phyloP scores from a whole-genome alignment of 2,797 vertebrate genomes.

The Pelodytes ibericus region DNA sequence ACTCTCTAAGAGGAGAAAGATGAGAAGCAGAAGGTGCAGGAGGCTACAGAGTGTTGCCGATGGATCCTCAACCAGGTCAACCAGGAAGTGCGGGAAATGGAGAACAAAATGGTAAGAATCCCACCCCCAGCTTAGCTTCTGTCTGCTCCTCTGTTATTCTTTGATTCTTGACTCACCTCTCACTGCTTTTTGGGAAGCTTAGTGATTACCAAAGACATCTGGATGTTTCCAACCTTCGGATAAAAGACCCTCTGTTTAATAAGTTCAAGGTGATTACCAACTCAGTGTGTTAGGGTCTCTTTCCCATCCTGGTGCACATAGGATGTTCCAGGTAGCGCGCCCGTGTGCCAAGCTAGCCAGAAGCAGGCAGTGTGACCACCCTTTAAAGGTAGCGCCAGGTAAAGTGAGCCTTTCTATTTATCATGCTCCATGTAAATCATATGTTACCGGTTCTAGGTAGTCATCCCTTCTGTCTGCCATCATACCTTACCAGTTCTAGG shows the following conservation, averaged over 20 bases:
- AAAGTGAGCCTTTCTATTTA: no score
- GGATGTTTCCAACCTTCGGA: constrained; percentile 86
- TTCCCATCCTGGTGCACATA: not conserved
- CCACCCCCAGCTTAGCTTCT: not conserved
- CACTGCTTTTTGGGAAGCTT: constrained; percentile 66
- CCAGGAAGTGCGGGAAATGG: constrained; percentile 85
- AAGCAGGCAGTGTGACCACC: no score
- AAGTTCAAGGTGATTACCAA: constrained; percentile 81
- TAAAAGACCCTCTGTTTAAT: constrained; percentile 79
- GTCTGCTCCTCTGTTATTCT: not conserved
- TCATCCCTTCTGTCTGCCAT: not conserved
- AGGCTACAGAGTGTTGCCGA: constrained; percentile 85
- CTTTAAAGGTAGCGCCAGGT: no score
- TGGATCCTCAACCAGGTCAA: constrained; percentile 92
- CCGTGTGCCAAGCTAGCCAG: not conserved
- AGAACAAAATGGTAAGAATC: constrained; percentile 85
- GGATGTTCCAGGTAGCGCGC: not conserved
- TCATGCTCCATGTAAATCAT: not conserved
- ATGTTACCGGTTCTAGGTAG: not conserved
- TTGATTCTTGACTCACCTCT: not conserved
- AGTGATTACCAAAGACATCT: constrained; percentile 89
- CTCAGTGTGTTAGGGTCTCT: not conserved
- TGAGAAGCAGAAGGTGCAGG: constrained; percentile 78
- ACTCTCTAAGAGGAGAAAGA: constrained; percentile 70
- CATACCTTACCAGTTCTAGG: not conserved